A percentile compares a stretch with the other conserved stretches of the same genome.
phyloP scores from a whole-genome alignment of 2,797 vertebrate genomes.

The Cuniculus paca region DNA sequence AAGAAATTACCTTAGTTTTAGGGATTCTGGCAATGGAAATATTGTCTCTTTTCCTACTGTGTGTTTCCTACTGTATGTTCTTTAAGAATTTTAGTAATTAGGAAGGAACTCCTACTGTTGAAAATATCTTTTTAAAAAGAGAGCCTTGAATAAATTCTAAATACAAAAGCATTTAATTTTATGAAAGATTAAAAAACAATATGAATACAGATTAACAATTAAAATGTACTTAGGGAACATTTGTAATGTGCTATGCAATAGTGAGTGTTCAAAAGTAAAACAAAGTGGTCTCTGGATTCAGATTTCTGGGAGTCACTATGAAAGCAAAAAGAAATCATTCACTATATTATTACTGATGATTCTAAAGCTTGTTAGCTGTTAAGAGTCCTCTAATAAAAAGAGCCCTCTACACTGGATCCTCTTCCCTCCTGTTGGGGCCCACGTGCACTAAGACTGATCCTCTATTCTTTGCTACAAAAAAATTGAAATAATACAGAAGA shows the following conservation, averaged over 20 bases:
- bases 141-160: slow-evolving; percentile 4
- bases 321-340: background rate
- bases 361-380: background rate
- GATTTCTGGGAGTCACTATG: slow-evolving; percentile 2
- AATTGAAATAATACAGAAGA: background rate
- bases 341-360: background rate
- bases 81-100: slow-evolving; percentile 33
- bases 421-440: background rate
- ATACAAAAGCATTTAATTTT: background rate
- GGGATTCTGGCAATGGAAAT: background rate
- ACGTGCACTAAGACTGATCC: background rate
- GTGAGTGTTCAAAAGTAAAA: slow-evolving; percentile 19
- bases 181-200: slow-evolving; percentile 3
- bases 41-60: background rate
- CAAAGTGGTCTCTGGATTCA: background rate
- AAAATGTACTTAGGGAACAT: background rate
- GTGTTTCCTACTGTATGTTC: background rate
- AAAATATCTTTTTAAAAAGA: slow-evolving; percentile 40
- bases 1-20: background rate
- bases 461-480: background rate
- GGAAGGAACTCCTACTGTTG: background rate
- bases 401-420: background rate
- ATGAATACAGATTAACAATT: background rate
- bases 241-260: background rate
- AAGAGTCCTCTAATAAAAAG: background rate